These are phyloP conservation scores for Bubo scandiacus DNA, from an alignment of 2,113 vertebrate species.

Conservation along the genomic window DNA sequence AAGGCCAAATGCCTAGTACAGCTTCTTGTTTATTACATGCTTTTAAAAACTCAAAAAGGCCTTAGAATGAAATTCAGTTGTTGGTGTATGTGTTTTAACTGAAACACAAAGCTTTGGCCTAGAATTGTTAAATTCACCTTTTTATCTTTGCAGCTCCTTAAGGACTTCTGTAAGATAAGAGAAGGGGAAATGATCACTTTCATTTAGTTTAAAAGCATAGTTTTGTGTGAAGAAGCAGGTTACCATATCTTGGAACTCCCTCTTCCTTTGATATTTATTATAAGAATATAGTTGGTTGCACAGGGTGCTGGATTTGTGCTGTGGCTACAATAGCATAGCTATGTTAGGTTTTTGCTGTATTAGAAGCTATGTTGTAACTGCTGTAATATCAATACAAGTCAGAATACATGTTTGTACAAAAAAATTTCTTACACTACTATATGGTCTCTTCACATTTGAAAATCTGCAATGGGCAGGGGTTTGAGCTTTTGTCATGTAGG, in stretches of 20 bases:
- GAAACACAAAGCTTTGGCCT: background rate
- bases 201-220: background rate
- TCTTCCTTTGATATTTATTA: background rate
- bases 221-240: background rate
- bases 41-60: background rate
- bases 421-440: background rate
- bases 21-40: background rate
- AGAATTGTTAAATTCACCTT: background rate
- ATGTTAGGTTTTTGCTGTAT: background rate
- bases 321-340: fast-evolving
- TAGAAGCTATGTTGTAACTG: background rate
- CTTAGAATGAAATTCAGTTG: background rate
- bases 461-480: background rate
- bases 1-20: background rate
- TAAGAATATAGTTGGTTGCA: background rate
- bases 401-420: background rate
- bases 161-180: background rate
- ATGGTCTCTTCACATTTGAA: background rate
- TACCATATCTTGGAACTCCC: background rate
- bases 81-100: background rate
- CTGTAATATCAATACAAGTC: background rate
- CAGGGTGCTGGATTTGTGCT: background rate
- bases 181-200: background rate
- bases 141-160: background rate
- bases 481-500: background rate